phyloP scores from a whole-genome alignment of 2,888 invertebrate genomes.

The Drosophila longiperda region DNA sequence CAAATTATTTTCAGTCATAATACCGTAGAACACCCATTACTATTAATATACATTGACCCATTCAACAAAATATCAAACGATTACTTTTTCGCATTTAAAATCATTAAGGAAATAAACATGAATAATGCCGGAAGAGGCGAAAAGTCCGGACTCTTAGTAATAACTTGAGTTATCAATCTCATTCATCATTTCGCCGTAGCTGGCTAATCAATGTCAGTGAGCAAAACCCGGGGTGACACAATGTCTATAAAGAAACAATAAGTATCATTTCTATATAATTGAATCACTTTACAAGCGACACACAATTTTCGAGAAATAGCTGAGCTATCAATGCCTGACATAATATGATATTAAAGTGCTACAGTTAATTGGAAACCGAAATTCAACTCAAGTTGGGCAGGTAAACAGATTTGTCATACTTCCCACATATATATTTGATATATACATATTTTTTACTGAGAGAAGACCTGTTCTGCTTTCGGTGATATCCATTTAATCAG shows the following conservation, averaged over 20 bases:
- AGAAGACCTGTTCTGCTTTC: conserved; percentile 10
- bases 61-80: conserved; percentile 1
- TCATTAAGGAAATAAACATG: conserved; percentile 9
- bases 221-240: conserved; percentile 57
- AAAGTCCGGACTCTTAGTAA: conserved; percentile 49
- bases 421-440: not conserved
- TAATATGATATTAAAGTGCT: conserved; percentile 46
- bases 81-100: conserved; percentile 9
- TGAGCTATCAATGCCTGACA: conserved; percentile 35
- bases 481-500: conserved; percentile 37
- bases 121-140: conserved; percentile 45
- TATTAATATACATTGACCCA: conserved; percentile 48
- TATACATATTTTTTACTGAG: not conserved
- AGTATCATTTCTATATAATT: conserved; percentile 64
- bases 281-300: conserved; percentile 59
- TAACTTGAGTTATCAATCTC: conserved; percentile 30
- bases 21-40: conserved; percentile 1
- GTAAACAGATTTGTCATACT: conserved; percentile 68
- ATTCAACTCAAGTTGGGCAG: conserved; percentile 15
- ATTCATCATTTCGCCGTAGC: conserved; percentile 34
- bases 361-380: conserved; percentile 58
- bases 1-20: not conserved
- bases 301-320: conserved; percentile 46
- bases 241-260: conserved; percentile 69
- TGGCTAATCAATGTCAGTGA: conserved; percentile 35